Evolutionary conservation across 2,113 vertebrate genomes (phyloP).

Genomic region (Rhinolophus sinicus): DNA sequence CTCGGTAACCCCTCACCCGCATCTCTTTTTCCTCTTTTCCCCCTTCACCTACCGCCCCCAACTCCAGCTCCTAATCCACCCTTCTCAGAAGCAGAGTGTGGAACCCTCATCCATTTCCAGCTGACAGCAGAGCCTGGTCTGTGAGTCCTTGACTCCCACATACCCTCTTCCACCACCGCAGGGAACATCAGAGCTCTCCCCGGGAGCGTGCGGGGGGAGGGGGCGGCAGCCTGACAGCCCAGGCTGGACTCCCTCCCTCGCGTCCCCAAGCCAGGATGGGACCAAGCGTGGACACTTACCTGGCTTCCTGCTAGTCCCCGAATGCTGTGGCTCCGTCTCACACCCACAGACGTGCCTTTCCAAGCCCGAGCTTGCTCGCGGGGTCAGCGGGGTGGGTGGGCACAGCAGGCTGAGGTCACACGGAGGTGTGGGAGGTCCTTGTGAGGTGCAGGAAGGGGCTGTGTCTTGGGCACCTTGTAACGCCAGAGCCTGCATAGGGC

Average conservation of each 20-base stretch:
- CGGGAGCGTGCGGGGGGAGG: conserved; percentile 31
- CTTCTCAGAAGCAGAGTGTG: conserved; percentile 59
- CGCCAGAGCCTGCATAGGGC: neutral
- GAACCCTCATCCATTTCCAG: conserved; percentile 75
- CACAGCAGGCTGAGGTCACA: conserved; percentile 69
- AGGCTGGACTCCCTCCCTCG: conserved; percentile 60
- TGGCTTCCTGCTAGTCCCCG: conserved; percentile 58
- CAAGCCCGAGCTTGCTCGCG: conserved; percentile 70
- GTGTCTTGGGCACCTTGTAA: conserved; percentile 1
- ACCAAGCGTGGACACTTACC: conserved; percentile 70
- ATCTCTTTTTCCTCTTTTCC: conserved; percentile 74
- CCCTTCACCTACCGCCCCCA: conserved; percentile 61
- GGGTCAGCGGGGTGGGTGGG: conserved; percentile 77
- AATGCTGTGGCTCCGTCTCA: conserved; percentile 64
- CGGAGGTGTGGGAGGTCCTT: conserved; percentile 57
- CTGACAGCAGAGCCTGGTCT: conserved; percentile 70
- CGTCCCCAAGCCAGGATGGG: conserved; percentile 70
- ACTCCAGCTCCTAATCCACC: conserved; percentile 63
- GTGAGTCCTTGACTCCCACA: conserved; percentile 80
- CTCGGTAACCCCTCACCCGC: conserved; percentile 75
- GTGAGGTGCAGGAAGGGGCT: conserved; percentile 36
- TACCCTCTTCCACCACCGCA: conserved; percentile 70
- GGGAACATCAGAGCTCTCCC: conserved; percentile 65
- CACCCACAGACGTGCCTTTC: conserved; percentile 74
- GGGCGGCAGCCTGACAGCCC: conserved; percentile 58